phyloP scores from a whole-genome alignment of 2,797 vertebrate genomes.

The Hybognathus amarus region DNA sequence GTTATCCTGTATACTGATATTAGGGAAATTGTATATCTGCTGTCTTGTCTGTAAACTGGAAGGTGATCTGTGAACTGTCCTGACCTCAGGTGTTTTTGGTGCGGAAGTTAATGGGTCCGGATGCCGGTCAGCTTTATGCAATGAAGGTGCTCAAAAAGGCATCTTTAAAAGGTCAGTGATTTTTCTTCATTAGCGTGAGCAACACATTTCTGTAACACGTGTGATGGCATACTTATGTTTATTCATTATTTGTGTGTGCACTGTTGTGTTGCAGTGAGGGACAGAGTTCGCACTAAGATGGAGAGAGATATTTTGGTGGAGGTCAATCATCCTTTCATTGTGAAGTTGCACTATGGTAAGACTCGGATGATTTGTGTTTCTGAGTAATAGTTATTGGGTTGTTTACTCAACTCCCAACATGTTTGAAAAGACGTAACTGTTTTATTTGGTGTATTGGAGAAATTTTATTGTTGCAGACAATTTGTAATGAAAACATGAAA shows the following conservation, averaged over 20 bases:
- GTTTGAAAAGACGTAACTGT: neutral
- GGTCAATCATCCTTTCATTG: slow-evolving; percentile 99
- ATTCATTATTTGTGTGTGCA: slow-evolving; percentile 8
- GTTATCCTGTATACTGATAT: neutral
- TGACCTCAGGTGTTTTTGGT: slow-evolving; percentile 92
- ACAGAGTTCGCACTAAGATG: slow-evolving; percentile 97
- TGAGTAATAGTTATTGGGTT: neutral
- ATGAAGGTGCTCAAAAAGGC: slow-evolving; percentile 99
- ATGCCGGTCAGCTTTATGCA: slow-evolving; percentile 97
- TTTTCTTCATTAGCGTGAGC: no score
- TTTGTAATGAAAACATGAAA: neutral
- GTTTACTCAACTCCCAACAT: neutral
- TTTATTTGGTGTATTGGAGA: neutral
- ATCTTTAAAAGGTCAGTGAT: slow-evolving; percentile 91
- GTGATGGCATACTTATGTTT: neutral
- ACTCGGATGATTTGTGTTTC: slow-evolving; percentile 9
- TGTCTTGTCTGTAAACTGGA: neutral
- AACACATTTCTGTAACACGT: neutral
- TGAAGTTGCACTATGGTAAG: slow-evolving; percentile 99
- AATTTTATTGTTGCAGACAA: neutral
- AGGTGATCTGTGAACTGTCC: slow-evolving; percentile 4
- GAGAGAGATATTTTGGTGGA: slow-evolving; percentile 98
- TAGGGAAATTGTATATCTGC: neutral
- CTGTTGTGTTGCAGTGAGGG: slow-evolving; percentile 83
- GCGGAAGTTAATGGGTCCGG: slow-evolving; percentile 92